These are phyloP conservation scores for Meriones unguiculatus DNA, from an alignment of 2,113 vertebrate genomes.

Conservation along the genomic window DNA sequence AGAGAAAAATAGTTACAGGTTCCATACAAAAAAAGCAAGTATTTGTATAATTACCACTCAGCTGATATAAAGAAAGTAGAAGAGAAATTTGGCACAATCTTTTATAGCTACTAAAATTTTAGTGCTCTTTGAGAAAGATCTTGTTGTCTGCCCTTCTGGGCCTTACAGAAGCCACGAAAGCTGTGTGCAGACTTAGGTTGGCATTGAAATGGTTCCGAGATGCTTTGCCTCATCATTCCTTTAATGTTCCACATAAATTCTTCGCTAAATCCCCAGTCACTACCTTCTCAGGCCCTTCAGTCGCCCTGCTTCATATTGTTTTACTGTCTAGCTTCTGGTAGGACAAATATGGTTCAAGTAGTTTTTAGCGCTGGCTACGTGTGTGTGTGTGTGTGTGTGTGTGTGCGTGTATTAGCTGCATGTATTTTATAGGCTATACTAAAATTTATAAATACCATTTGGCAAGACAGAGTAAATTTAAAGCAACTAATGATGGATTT, in stretches of 20 bases:
- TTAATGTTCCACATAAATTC: neutral
- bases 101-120: neutral
- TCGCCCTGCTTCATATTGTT: neutral
- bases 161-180: neutral
- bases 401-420: neutral
- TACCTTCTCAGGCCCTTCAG: neutral
- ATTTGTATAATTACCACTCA: neutral
- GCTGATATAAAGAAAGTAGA: conserved; percentile 12
- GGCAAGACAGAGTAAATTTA: neutral
- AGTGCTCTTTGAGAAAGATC: neutral
- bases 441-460: conserved; percentile 24
- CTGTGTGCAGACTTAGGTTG: neutral
- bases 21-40: conserved; percentile 23
- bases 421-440: neutral
- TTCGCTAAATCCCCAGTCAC: neutral
- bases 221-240: neutral
- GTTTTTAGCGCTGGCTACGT: neutral
- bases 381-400: neutral
- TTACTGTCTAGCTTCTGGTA: neutral
- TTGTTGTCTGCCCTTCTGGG: neutral
- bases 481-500: conserved; percentile 14
- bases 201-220: neutral
- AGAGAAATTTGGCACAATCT: neutral
- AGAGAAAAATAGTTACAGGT: neutral
- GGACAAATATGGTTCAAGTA: neutral